Base-by-base conservation (phyloP, 2,888 invertebrate species). In the Schrankia costaestrigalis region DNA sequence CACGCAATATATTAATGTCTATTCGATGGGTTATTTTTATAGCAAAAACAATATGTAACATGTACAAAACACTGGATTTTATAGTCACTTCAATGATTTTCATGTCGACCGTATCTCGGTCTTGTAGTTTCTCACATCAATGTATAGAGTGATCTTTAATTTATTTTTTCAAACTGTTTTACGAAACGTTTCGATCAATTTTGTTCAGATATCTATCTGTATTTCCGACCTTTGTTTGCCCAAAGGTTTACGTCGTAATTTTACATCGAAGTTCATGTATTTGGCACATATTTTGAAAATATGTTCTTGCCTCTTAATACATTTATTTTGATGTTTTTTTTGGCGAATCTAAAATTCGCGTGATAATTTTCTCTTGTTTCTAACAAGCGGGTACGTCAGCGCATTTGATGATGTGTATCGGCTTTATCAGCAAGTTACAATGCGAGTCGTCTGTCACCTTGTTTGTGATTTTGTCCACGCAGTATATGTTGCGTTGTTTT, bases 391-490 rank as follows among this genome's bases (percentile, higher is more conserved):
- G 85, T 14, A 83, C 70, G 47, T 85, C 79, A 9, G 88, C 88
- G 71, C 95, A 95, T 18, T 89, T 89, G 51, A 93, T 92, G 8
- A 89, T 82, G 63, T 91, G 93, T 9, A 87, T 79, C 0, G 96
- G 96, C 63, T 92, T 92, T 2, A 79, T 87, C 27, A 89, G 75
- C 8, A 80, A 75, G 46, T 92, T 91, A 74, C 96, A 97, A 37
- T 92, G 91, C 3, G 89, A 83, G 65, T 96, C 95, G 3, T 92
- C 91, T 24, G 95, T 89, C 2, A 95, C 94, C 40, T 68, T 66
- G 69, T 95, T 91, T 54, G 94, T 93, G 52, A 91, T 89, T 61
- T 92, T 91, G 62, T 93, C 91, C n/a, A 93, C 91, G 68, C 94
- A 94, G 89, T 94, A 92, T 2, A 94, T 91, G 48, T 90, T 91